These are phyloP conservation scores for Ashinkailepas kermadecensis DNA, from an alignment of 2,888 invertebrate species.

Conservation along the genomic window DNA sequence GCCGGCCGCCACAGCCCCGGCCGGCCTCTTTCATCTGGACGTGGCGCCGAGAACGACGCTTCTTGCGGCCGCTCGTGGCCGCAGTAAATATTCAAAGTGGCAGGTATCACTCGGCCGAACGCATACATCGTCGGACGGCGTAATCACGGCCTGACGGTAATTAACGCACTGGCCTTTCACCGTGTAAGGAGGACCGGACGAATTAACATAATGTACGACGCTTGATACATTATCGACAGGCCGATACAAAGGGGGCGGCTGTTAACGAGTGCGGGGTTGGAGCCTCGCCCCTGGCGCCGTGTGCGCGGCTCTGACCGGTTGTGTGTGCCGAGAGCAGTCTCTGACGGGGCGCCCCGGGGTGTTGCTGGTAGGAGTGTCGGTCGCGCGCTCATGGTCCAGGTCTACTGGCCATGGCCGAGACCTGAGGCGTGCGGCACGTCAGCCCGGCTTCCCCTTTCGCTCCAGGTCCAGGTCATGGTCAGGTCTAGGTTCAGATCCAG, in stretches of 20 bases:
- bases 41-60: not conserved
- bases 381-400: too few species aligned
- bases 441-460: too few species aligned
- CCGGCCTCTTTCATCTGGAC: not conserved
- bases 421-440: too few species aligned
- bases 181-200: not conserved
- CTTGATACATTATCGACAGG: not conserved
- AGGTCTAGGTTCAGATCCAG: too few species aligned
- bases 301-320: not conserved
- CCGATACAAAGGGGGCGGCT: not conserved
- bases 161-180: not conserved
- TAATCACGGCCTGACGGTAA: not conserved
- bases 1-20: not conserved
- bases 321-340: not conserved
- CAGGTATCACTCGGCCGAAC: not conserved
- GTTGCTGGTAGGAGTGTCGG: too few species aligned
- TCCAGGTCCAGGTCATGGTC: too few species aligned
- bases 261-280: not conserved
- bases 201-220: slow-evolving; percentile 9
- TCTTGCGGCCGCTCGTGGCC: not conserved
- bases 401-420: too few species aligned
- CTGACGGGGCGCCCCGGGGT: too few species aligned
- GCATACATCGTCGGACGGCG: not conserved
- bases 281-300: not conserved
- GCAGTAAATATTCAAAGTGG: slow-evolving; percentile 12